Conservation (phyloP, 2,888 invertebrate genomes). For the Beris chalybata region DNA sequence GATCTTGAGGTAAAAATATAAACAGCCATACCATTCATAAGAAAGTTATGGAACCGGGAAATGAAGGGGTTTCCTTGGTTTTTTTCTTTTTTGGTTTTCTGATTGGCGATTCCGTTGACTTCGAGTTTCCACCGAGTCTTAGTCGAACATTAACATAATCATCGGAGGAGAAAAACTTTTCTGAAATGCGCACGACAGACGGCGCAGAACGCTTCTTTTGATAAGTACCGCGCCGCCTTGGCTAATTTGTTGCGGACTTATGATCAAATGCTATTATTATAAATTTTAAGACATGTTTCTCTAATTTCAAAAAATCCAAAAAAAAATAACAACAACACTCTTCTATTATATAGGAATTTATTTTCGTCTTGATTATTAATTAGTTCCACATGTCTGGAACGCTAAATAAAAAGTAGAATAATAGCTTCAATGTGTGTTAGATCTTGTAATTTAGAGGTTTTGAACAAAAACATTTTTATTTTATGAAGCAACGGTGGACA, state of each 20-base stretch:
- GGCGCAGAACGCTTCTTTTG: slow-evolving; percentile 6
- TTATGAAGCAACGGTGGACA: too few relatives aligned
- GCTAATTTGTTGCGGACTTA: slow-evolving; percentile 28
- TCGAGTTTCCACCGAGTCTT: not conserved
- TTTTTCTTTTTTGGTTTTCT: not conserved
- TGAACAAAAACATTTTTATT: too few relatives aligned
- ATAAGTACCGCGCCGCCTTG: slow-evolving; percentile 16
- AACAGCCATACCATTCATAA: not conserved
- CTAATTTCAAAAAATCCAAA: too few relatives aligned
- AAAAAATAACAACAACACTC: too few relatives aligned
- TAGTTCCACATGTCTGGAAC: too few relatives aligned
- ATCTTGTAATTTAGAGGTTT: too few relatives aligned
- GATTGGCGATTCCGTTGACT: not conserved
- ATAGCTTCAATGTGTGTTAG: too few relatives aligned
- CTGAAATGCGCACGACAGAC: not conserved
- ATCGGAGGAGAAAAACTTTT: slow-evolving; percentile 14
- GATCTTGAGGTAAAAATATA: too few relatives aligned
- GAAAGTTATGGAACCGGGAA: not conserved
- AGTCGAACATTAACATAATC: slow-evolving; percentile 15
- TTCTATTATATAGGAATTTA: too few relatives aligned
- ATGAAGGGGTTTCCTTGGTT: not conserved
- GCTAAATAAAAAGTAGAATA: too few relatives aligned
- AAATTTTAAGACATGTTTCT: too few relatives aligned
- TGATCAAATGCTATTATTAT: slow-evolving; percentile 25
- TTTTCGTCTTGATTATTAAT: too few relatives aligned